Base-by-base conservation (phyloP, 1,140 invertebrate genomes). In the Caenorhabditis elegans region DNA sequence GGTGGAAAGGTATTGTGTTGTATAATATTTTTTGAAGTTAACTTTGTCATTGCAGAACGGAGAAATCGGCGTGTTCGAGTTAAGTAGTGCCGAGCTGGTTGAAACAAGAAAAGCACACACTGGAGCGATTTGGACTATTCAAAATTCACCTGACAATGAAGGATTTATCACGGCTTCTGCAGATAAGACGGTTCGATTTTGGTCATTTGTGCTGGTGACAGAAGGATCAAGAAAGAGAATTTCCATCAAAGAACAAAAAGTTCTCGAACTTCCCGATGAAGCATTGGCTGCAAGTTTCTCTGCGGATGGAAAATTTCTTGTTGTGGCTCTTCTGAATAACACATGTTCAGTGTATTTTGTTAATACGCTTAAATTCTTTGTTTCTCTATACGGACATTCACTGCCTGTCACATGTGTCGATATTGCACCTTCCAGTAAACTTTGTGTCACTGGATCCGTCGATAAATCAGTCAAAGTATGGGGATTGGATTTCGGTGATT, bases 401-500 rank as follows among this genome's bases (percentile, higher is more conserved):
- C 90, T 98, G 49, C 97, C 98, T 1, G 95, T 98, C 0, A 91
- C 95, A 0, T 95, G 94, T 86, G 92, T 99, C 92, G 96, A 98
- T 89, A 97, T 99, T 84, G 76, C 76, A 17, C 94, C 93, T 83
- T 96, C 99, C 91, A 95, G 94, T 0, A 93, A 93, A 1, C 87
- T 99, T 1, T 94, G 99, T 82, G 95, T 93, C 1, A 98, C 97
- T 0, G 97, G 96, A 26, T 97, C 96, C 19, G 94, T 94, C 0
- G 98, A 99, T 91, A 92, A 96, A 24, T 97, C 96, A 90, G 93
- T 98, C 4, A 97, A 98, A 92, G 94, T 99, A 83, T 99, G 97
- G 97, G 96, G 97, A 53, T 92, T 99, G 89, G 96, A 98, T 90
- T 99, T 98, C 91, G 98, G 97, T 22, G 96, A 99, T 90, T 98